Percentiles rank a stretch among this genome's conserved stretches.
Evolutionary conservation across 2,888 invertebrate species (phyloP).

Genomic region (Agrochola circellaris): DNA sequence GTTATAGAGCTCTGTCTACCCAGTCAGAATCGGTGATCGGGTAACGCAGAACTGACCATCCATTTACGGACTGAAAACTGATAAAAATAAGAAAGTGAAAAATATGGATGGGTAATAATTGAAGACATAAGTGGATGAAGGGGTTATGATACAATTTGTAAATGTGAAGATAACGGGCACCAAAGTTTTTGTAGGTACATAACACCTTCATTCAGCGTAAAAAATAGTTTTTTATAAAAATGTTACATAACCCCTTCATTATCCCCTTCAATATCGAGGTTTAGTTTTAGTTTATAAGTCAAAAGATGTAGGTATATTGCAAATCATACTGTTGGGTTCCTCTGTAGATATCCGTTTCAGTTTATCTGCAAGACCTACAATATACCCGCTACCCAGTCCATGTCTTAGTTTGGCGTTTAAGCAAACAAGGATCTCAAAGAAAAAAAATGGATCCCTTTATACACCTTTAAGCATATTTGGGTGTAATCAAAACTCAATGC

Average conservation of each 20-base stretch:
- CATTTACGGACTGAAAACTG: not conserved
- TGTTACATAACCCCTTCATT: too few species aligned
- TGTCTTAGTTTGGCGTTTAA: not conserved
- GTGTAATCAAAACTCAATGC: not conserved
- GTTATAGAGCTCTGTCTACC: not conserved
- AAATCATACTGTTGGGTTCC: too few species aligned
- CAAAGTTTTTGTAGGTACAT: too few species aligned
- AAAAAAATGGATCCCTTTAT: not conserved
- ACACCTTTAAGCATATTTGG: not conserved
- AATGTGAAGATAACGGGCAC: too few species aligned
- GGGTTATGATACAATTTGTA: too few species aligned
- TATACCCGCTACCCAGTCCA: not conserved
- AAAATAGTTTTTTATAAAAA: too few species aligned
- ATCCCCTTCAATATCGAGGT: too few species aligned
- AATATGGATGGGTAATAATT: not conserved
- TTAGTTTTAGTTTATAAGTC: not conserved
- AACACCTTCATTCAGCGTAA: too few species aligned
- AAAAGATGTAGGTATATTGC: not conserved
- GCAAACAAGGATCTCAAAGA: not conserved
- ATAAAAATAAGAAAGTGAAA: not conserved
- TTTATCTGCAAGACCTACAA: too few species aligned
- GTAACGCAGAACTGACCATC: not conserved
- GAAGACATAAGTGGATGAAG: too few species aligned
- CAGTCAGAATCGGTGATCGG: not conserved
- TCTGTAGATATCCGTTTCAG: too few species aligned